phyloP scores from a whole-genome alignment of 2,888 invertebrate species.

The Rhagium mordax region DNA sequence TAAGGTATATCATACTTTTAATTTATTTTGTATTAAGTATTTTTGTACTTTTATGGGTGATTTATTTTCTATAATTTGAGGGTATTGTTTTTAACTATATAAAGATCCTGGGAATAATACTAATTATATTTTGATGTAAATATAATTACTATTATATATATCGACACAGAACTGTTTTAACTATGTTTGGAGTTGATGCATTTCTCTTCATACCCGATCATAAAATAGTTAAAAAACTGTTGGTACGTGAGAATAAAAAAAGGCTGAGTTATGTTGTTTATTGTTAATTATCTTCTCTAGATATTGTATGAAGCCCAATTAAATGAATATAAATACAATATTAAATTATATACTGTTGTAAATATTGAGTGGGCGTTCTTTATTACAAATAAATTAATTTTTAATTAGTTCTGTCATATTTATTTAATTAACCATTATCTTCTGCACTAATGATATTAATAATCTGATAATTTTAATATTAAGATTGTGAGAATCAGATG shows the following conservation, averaged over 20 bases:
- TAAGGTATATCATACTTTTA: constrained; percentile 27
- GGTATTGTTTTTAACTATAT: constrained; percentile 16
- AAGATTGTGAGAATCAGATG: too few relatives aligned
- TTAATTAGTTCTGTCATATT: constrained; percentile 10
- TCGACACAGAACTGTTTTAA: not conserved
- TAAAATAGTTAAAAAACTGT: constrained; percentile 31
- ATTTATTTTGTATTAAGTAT: constrained; percentile 32
- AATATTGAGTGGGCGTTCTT: constrained; percentile 43
- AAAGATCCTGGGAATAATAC: constrained; percentile 2
- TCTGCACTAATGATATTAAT: too few relatives aligned
- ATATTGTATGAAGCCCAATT: constrained; percentile 48
- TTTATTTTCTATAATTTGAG: constrained; percentile 26
- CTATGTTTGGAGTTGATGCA: too few relatives aligned
- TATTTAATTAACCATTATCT: not conserved
- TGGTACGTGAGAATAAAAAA: constrained; percentile 46
- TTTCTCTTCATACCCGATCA: constrained; percentile 10
- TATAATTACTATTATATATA: not conserved
- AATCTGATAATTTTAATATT: too few relatives aligned
- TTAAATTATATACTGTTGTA: constrained; percentile 44
- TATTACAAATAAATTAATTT: constrained; percentile 44
- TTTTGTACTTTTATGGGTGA: constrained; percentile 33
- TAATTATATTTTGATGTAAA: not conserved
- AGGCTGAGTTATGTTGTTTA: constrained; percentile 48
- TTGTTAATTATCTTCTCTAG: constrained; percentile 43
- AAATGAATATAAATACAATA: constrained; percentile 37